These are phyloP conservation scores for Pemphigus obesinymphae DNA, from an alignment of 1,140 invertebrate species.

Conservation along the genomic window DNA sequence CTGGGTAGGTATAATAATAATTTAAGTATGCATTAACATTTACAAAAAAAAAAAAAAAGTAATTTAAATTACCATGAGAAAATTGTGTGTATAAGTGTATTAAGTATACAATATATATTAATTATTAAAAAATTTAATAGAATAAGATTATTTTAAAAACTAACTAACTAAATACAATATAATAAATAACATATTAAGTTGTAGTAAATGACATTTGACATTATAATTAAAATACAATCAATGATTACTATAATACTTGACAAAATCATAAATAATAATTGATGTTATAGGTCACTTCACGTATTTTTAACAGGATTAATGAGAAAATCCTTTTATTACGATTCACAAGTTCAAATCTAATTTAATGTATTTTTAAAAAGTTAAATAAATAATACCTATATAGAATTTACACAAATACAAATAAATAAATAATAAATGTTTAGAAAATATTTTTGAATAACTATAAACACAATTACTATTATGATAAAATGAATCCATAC, in stretches of 20 bases:
- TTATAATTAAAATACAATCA: not conserved
- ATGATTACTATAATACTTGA: not conserved
- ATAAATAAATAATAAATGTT: not conserved
- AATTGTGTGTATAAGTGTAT: too few relatives aligned
- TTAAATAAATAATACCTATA: not conserved
- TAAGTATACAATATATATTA: too few relatives aligned
- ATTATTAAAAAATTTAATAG: too few relatives aligned
- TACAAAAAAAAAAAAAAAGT: too few relatives aligned
- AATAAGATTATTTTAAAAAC: not conserved
- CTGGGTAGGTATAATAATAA: too few relatives aligned
- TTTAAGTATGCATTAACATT: too few relatives aligned
- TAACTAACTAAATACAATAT: not conserved
- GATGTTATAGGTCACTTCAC: not conserved
- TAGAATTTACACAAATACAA: not conserved
- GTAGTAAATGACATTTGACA: not conserved
- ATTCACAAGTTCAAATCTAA: not conserved
- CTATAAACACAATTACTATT: not conserved
- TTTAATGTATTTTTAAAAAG: not conserved
- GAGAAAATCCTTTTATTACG: not conserved
- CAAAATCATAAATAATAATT: not conserved
- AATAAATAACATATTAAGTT: not conserved
- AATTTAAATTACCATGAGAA: too few relatives aligned
- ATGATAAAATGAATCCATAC: not conserved
- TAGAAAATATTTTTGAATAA: not conserved
- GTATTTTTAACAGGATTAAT: not conserved